Evolutionary conservation across 2,888 invertebrate species (phyloP), one percentile per base, ranked within the genome.

Genomic region (Aradus depressus): DNA sequence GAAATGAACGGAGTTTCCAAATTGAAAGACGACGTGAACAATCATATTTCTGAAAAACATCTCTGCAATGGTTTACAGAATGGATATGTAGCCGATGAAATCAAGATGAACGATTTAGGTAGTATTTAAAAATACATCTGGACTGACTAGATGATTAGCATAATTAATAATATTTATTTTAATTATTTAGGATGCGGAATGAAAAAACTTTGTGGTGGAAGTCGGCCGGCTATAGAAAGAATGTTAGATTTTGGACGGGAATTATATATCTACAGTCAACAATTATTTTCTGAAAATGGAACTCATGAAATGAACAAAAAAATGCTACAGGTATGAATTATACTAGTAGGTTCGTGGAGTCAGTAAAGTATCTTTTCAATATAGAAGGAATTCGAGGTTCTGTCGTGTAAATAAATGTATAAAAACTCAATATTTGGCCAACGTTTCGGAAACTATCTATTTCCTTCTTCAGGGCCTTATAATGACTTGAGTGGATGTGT

Each of bases 191-290:
- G 23, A 32, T 25, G 45, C 19, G 49, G 48, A 4, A 21, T 44
- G 16, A 56, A 75, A 61, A 70, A 76, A 66, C 63, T 79, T 54
- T 76, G 80, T 63, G 79, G 83, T 57, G 80, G 81, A 32, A 74
- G 77, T 63, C 84, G 84, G 63, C 79, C 82, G 50, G 89, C 90
- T 10, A 86, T 95, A 58, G 91, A 95, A 70, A 80, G 88, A 63
- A 92, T 96, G 80, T 74, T 96, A 60, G 84, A 90, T 65, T 96
- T 93, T 70, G 96, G 96, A 18, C 80, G 87, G 62, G 93, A 95
- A 66, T 76, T 96, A 59, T 90, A 92, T 68, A 81, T 85, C 61
- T 86, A 93, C 80, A 91, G 90, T 67, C 84, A 87, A 66, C 77
- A 80, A 61, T 71, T 95, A 60, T 79, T 82, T 62, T 80, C 83